phyloP scores from a whole-genome alignment of 2,888 invertebrate species.

The Leptarthrus brevirostris region DNA sequence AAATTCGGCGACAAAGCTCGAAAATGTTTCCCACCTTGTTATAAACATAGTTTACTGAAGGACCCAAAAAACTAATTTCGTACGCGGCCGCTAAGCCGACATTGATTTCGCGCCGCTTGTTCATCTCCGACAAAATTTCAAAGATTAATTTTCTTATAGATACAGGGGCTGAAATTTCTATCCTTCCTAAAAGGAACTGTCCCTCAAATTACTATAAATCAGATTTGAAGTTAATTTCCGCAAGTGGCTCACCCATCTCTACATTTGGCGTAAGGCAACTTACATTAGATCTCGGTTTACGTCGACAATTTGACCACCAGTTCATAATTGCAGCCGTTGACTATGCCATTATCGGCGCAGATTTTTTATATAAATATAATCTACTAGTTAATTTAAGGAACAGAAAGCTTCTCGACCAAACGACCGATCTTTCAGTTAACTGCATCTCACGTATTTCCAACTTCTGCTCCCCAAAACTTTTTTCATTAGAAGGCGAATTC shows the following conservation, averaged over 20 bases:
- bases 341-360: conserved; percentile 5
- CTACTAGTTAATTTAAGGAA: conserved; percentile 5
- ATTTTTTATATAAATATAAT: conserved; percentile 10
- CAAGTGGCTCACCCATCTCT: not conserved
- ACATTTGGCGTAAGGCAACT: not conserved
- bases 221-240: not conserved
- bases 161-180: conserved; percentile 1
- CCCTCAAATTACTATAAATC: not conserved
- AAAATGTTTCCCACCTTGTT: not conserved
- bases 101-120: conserved; percentile 11
- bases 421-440: not conserved
- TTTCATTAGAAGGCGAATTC: not conserved
- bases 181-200: not conserved
- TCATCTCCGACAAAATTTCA: not conserved
- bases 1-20: not conserved
- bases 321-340: conserved; percentile 16
- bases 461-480: not conserved
- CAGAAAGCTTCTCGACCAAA: not conserved
- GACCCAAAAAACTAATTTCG: conserved; percentile 12
- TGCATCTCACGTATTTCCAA: not conserved
- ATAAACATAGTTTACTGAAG: not conserved
- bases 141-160: not conserved
- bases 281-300: not conserved
- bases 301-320: not conserved
- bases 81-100: not conserved